phyloP scores from a whole-genome alignment of 2,888 invertebrate species.

The Stenodera caucasica region DNA sequence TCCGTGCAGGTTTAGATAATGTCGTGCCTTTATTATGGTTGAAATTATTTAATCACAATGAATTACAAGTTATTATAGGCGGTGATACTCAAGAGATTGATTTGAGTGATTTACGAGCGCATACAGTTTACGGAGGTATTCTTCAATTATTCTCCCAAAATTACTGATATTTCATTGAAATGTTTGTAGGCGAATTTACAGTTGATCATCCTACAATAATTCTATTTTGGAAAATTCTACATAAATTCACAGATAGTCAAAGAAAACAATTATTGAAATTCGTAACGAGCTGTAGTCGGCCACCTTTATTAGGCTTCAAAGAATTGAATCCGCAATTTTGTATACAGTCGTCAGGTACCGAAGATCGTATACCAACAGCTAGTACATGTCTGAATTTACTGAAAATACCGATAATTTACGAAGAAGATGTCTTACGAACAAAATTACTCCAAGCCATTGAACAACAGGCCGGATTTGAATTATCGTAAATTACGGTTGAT shows the following conservation, averaged over 20 bases:
- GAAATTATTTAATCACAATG: conserved; percentile 90
- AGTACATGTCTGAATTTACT: conserved; percentile 98
- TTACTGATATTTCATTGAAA: not conserved
- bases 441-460: conserved; percentile 93
- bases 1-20: conserved; percentile 86
- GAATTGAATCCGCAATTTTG: conserved; percentile 96
- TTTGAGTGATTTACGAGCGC: conserved; percentile 78
- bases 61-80: conserved; percentile 95
- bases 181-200: conserved; percentile 72
- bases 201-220: conserved; percentile 81
- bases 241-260: conserved; percentile 79
- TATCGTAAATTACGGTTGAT: conserved; percentile 65
- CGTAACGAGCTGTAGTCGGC: conserved; percentile 96
- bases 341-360: conserved; percentile 88
- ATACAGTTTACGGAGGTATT: conserved; percentile 85
- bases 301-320: conserved; percentile 96
- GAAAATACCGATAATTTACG: conserved; percentile 89
- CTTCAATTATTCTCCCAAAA: not conserved
- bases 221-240: conserved; percentile 88
- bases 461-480: conserved; percentile 94
- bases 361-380: conserved; percentile 92
- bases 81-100: conserved; percentile 95
- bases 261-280: conserved; percentile 90
- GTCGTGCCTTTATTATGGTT: conserved; percentile 93
- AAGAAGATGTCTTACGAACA: conserved; percentile 73